A percentile compares a stretch with the other conserved stretches of the same genome.
These are phyloP conservation scores for Salvelinus alpinus DNA, from an alignment of 2,113 vertebrate species.

Conservation along the genomic window DNA sequence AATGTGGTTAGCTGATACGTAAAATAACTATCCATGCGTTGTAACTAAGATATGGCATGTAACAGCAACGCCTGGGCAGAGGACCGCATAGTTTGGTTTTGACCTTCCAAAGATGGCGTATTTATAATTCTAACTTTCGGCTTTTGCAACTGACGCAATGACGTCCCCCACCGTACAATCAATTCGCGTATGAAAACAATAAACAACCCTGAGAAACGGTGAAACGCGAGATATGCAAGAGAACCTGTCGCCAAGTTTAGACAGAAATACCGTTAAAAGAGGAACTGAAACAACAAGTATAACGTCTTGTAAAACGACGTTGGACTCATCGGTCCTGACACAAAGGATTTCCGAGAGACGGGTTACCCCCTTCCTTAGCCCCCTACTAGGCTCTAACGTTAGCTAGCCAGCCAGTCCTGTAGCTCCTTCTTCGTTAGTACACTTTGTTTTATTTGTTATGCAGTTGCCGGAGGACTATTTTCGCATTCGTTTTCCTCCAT, in stretches of 20 bases:
- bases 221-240: slow-evolving; percentile 54
- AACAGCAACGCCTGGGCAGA: too few relatives aligned
- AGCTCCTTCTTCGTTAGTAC: slow-evolving; percentile 63
- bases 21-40: too few relatives aligned
- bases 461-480: slow-evolving; percentile 71
- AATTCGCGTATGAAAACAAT: slow-evolving; percentile 78
- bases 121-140: slow-evolving; percentile 13
- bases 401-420: slow-evolving; percentile 18
- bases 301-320: slow-evolving; percentile 20
- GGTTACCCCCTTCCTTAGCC: slow-evolving; percentile 62
- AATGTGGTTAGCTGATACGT: too few relatives aligned
- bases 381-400: slow-evolving; percentile 39
- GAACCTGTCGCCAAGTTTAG: slow-evolving; percentile 52
- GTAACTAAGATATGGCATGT: too few relatives aligned
- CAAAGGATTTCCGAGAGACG: slow-evolving; percentile 57
- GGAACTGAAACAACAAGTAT: slow-evolving; percentile 34
- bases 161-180: slow-evolving; percentile 60
- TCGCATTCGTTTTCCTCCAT: slow-evolving; percentile 65
- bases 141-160: slow-evolving; percentile 52
- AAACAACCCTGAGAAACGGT: slow-evolving; percentile 67
- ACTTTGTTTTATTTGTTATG: slow-evolving; percentile 76
- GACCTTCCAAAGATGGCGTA: slow-evolving; percentile 68
- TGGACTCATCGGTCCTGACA: slow-evolving; percentile 47
- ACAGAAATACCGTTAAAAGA: slow-evolving; percentile 42
- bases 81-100: too few relatives aligned